Evolutionary conservation across 2,113 vertebrate genomes (phyloP).

Genomic region (Melospiza georgiana): DNA sequence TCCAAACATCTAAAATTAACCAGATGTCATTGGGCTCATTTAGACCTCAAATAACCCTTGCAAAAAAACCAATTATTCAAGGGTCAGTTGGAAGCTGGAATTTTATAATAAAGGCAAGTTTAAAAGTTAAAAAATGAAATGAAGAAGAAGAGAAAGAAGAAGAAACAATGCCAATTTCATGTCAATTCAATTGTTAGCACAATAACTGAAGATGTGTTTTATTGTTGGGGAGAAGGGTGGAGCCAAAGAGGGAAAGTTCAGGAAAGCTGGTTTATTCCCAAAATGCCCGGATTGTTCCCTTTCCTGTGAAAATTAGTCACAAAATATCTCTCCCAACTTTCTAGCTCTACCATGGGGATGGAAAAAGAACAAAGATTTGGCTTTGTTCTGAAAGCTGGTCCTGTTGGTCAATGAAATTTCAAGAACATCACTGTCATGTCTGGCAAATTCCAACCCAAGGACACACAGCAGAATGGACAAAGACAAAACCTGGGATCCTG

Average conservation of each 20-base stretch:
- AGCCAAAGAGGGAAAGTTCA: neutral
- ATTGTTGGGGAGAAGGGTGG: neutral
- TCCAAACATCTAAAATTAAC: constrained; percentile 78
- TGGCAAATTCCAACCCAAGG: neutral
- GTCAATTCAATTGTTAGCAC: neutral
- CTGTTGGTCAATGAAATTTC: neutral
- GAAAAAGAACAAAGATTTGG: neutral
- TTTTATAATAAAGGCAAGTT: constrained; percentile 66
- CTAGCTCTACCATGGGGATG: neutral
- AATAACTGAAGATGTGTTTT: neutral
- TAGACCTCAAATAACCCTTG: constrained; percentile 74
- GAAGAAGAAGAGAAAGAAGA: constrained; percentile 38
- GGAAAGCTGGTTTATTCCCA: constrained; percentile 47
- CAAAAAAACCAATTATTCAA: constrained; percentile 75
- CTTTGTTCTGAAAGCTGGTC: neutral
- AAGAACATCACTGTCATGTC: neutral
- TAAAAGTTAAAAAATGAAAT: constrained; percentile 45
- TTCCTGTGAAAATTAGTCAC: constrained; percentile 2
- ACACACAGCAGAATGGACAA: neutral
- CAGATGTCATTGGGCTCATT: constrained; percentile 75
- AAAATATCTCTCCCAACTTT: constrained; percentile 15
- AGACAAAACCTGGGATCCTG: neutral
- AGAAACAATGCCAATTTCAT: constrained; percentile 32
- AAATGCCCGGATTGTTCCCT: neutral
- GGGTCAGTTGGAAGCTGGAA: constrained; percentile 73